Base-by-base conservation (phyloP, 2,113 vertebrate species). In the Forbesichthys agassizii region DNA sequence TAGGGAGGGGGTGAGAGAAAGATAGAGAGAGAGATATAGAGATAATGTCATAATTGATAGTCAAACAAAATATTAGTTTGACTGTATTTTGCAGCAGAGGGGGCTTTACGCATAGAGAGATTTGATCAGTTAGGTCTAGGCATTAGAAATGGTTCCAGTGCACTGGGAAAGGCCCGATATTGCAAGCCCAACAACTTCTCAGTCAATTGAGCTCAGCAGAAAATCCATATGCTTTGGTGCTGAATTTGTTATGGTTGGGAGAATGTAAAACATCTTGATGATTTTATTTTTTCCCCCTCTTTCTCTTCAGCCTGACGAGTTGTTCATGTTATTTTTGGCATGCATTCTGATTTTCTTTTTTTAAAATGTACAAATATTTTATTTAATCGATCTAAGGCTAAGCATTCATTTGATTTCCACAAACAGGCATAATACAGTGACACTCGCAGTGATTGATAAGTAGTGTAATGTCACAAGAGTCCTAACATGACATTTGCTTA, bases 181-280 rank as follows among this genome's bases (percentile, higher is more conserved):
- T 95, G 94, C 94, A 95, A 94, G 88, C 87, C 91, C 94, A 94
- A 96, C 95, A 96, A 95, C 93, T 96, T 96, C 94, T 95, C 94
- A 95, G 93, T 95, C 95, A 96, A 95, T 95, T 96, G 93, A 95
- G 92, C 88, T 88, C 88, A 92, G 92, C 86, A 87, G 92, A 94
- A 91, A 92, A 92, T 95, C 94, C 92, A 95, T 95, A 94, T 80
- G 82, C 92, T 93, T 90, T 93, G 93, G 91, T 92, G 91, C 92
- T 93, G 78, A 92, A 92, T 70, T 90, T 88, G 74, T 78, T 80
- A 81, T 85, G 83, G 82, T 75, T 81, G 81, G 81, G 79, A 71
- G 48, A 81, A 57, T 36, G 71, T 66, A 61, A 84, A 88, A 91
- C 94, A 92, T 84, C 88, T 52, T 92, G 92, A 92, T 94, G 90